Evolutionary conservation across 2,797 vertebrate species (phyloP).

Genomic region (Percopsis omiscomaycus): DNA sequence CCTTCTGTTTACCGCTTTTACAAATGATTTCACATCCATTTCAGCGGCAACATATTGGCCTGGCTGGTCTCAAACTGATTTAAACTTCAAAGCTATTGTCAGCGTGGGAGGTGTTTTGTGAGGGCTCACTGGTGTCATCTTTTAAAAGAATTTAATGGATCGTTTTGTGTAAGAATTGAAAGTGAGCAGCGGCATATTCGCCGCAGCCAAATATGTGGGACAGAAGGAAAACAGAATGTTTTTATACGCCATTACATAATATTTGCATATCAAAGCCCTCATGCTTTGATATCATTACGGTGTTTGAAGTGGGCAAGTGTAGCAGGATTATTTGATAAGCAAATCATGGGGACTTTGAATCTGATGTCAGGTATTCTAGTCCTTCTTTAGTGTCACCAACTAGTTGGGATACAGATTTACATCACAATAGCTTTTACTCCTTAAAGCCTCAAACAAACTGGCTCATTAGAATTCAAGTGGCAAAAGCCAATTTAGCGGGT

Average conservation of each 20-base stretch:
- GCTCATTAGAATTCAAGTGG: conserved; percentile 60
- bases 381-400: conserved; percentile 43
- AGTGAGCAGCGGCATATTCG: conserved; percentile 57
- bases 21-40: conserved; percentile 16
- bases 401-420: conserved; percentile 55
- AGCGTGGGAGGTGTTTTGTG: conserved; percentile 54
- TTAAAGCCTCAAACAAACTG: conserved; percentile 56
- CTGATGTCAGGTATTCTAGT: conserved; percentile 66
- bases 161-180: conserved; percentile 57
- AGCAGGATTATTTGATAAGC: conserved; percentile 69
- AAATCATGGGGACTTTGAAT: conserved; percentile 65
- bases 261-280: conserved; percentile 71
- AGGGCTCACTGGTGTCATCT: conserved; percentile 47
- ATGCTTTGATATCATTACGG: conserved; percentile 65
- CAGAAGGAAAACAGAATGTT: conserved; percentile 52
- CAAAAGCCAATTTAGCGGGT: conserved; percentile 61
- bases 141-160: conserved; percentile 64
- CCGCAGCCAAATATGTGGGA: conserved; percentile 44
- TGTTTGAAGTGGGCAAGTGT: conserved; percentile 64
- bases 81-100: conserved; percentile 40
- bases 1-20: conserved; percentile 2
- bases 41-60: conserved; percentile 14
- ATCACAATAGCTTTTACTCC: conserved; percentile 60
- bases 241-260: conserved; percentile 52
- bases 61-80: neutral